phyloP scores from a whole-genome alignment of 2,113 vertebrate species.

The Heteronetta atricapilla region DNA sequence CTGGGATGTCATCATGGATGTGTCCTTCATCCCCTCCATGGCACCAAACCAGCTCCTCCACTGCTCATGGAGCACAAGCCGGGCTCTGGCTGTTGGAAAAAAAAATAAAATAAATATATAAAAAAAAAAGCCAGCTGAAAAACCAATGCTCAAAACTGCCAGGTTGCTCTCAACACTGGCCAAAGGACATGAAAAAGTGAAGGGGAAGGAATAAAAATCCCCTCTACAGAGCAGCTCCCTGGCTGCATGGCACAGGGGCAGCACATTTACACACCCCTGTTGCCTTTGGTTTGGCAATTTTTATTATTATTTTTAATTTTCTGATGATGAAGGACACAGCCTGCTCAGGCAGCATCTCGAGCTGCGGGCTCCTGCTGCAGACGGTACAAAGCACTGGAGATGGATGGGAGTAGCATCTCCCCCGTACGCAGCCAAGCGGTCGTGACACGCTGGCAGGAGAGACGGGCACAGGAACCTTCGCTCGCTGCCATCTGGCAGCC shows the following conservation, averaged over 20 bases:
- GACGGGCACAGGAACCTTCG: neutral
- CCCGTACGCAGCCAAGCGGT: rapidly evolving
- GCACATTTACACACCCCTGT: rapidly evolving
- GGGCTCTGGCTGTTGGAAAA: neutral
- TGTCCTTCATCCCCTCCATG: neutral
- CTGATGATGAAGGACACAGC: neutral
- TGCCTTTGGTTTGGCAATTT: neutral
- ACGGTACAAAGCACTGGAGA: neutral
- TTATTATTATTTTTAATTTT: neutral
- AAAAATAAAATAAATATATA: no score
- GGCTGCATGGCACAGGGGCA: neutral
- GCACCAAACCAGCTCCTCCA: neutral
- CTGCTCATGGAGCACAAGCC: neutral
- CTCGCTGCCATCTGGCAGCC: slow-evolving; percentile 45
- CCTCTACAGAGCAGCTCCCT: rapidly evolving
- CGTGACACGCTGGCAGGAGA: neutral
- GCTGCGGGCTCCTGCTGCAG: neutral
- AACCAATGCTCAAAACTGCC: neutral
- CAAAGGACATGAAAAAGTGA: neutral
- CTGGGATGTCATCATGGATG: neutral
- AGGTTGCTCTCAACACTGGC: neutral
- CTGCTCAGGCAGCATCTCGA: neutral
- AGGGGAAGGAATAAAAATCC: neutral
- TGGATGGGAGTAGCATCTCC: neutral
- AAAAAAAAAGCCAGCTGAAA: neutral